Evolutionary conservation across 2,888 invertebrate species (phyloP).

Genomic region (Tipula helvola): DNA sequence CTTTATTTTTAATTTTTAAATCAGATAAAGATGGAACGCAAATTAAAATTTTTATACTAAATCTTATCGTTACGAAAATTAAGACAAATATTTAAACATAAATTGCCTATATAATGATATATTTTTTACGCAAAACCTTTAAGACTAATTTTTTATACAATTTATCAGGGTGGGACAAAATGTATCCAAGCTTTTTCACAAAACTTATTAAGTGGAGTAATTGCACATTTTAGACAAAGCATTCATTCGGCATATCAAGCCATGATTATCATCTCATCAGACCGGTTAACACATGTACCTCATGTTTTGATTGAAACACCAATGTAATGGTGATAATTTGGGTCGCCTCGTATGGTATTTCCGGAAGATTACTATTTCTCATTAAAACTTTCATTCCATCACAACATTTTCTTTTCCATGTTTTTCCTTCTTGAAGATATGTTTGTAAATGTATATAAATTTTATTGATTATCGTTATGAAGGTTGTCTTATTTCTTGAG

Average conservation of each 20-base stretch:
- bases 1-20: not conserved
- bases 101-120: not conserved
- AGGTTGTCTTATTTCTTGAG: slow-evolving; percentile 4
- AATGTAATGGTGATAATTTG: not conserved
- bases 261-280: too few relatives aligned
- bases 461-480: not conserved
- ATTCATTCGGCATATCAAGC: too few relatives aligned
- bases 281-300: too few relatives aligned
- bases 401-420: not conserved
- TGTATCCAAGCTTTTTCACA: not conserved
- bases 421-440: not conserved
- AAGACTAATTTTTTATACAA: not conserved
- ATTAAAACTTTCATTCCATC: not conserved
- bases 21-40: not conserved
- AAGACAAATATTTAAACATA: not conserved
- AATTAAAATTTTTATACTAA: not conserved
- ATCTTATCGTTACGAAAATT: not conserved
- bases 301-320: too few relatives aligned
- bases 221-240: too few relatives aligned
- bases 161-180: not conserved
- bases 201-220: too few relatives aligned
- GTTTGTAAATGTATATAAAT: not conserved
- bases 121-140: not conserved
- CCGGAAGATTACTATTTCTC: not conserved
- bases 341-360: not conserved